Evolutionary conservation across 2,888 invertebrate genomes (phyloP), one percentile per base, ranked within the genome.

Genomic region (Noctua janthe): DNA sequence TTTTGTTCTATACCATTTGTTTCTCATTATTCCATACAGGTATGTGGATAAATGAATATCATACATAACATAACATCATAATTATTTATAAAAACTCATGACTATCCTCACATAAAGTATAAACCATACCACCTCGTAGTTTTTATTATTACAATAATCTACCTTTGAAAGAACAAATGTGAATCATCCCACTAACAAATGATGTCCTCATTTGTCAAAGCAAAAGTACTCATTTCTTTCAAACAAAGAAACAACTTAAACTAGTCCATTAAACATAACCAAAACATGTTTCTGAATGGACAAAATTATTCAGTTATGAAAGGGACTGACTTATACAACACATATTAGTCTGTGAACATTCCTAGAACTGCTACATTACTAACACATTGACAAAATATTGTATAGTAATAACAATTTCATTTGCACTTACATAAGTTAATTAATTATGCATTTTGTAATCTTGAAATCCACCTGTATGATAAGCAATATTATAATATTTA

Each of bases 211-310:
- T 80, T 74, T 66, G 13, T 66, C 66, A 11, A 39, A 56, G 7
- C 64, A 39, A 56, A 29, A 29, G 10, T 59, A 47, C 51, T 39
- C 7, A 69, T 67, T 47, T 62, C 39, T 23, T 70, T 29, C 56
- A 39, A 49, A 85, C 80, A 80, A 83, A 87, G 76, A 43, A 73
- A 76, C n/a, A 20, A 49, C 23, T 72, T 47, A 39, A 86, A 78
- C 13, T 35, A 54, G 71, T 39, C 20, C 15, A 15, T 54, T 62
- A 5, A n/a, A 70, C 5, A 39, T 11, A 39, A 54, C 59, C 35
- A 47, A 75, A 74, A 62, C 35, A 49, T 39, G 20, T 74, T 73
- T 67, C 17, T 75, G 73, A 71, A 74, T 70, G 20, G 35, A 51
- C 35, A 43, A 69, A 74, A 72, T 69, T 87, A 72, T 80, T 47